phyloP scores from a whole-genome alignment of 2,888 invertebrate genomes.

The Clunio marinus region DNA sequence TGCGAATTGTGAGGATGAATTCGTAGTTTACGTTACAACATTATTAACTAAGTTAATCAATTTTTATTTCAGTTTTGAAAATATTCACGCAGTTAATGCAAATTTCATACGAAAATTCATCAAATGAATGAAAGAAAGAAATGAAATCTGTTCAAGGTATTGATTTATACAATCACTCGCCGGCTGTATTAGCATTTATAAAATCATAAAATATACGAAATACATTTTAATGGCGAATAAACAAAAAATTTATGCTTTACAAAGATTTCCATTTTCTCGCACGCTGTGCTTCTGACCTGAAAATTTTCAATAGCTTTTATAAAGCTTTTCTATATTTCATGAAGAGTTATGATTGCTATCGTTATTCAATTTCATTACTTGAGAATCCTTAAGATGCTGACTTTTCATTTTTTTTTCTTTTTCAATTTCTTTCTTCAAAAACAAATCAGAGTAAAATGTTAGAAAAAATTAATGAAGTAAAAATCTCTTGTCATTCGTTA shows the following conservation, averaged over 20 bases:
- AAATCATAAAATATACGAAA: constrained; percentile 24
- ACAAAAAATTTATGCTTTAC: too few species aligned
- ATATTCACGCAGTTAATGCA: too few species aligned
- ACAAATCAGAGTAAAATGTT: not conserved
- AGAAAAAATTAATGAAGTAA: not conserved
- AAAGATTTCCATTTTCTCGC: too few species aligned
- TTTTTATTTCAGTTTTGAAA: too few species aligned
- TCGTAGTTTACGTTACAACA: too few species aligned
- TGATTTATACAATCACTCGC: constrained; percentile 33
- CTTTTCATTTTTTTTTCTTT: not conserved
- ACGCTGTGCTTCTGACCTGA: too few species aligned
- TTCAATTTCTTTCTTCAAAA: not conserved
- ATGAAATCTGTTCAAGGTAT: not conserved
- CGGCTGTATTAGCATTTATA: constrained; percentile 12
- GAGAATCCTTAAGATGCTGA: constrained; percentile 5
- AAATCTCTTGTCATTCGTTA: constrained; percentile 26
- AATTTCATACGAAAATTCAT: too few species aligned
- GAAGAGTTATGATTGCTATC: not conserved
- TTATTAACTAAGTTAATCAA: too few species aligned
- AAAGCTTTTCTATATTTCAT: too few species aligned
- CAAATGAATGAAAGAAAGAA: not conserved
- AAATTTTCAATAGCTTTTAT: too few species aligned
- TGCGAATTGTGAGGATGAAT: not conserved
- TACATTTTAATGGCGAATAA: constrained; percentile 27
- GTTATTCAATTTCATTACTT: not conserved